These are phyloP conservation scores for Psilopsiagon aurifrons DNA, from an alignment of 2,113 vertebrate species.

Conservation along the genomic window DNA sequence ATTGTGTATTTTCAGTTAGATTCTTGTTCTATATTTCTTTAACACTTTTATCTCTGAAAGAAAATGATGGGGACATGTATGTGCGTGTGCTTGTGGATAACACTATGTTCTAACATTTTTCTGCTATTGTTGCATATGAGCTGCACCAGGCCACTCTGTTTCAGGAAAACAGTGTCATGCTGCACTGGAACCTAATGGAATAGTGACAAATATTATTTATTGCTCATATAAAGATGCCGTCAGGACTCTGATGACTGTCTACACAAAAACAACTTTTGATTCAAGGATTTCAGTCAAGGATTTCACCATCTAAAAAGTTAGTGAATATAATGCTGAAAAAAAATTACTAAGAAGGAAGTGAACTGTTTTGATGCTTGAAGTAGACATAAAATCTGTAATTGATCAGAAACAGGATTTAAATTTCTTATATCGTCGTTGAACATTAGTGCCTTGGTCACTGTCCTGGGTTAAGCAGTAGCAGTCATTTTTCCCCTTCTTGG, in stretches of 20 bases:
- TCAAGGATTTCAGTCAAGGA: not conserved
- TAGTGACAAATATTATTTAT: not conserved
- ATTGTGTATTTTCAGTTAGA: not conserved
- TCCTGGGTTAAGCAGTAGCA: too few species aligned
- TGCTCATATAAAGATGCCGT: not conserved
- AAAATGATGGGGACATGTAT: not conserved
- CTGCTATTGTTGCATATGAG: not conserved
- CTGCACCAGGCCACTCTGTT: not conserved
- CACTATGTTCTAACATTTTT: not conserved
- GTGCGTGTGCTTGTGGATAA: not conserved
- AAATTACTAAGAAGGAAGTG: not conserved
- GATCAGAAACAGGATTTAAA: not conserved
- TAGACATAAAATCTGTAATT: not conserved
- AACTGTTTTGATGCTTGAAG: not conserved
- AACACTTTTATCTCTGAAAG: not conserved
- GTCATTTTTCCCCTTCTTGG: too few species aligned
- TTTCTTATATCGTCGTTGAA: not conserved
- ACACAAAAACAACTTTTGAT: not conserved
- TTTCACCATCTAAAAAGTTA: not conserved
- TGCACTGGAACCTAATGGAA: not conserved
- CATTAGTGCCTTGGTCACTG: not conserved
- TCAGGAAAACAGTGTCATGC: not conserved
- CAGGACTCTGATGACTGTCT: not conserved
- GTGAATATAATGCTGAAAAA: not conserved
- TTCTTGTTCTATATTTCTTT: not conserved